Evolutionary conservation across 2,888 invertebrate genomes (phyloP), one percentile per base, ranked within the genome.

Genomic region (Meganola albula): DNA sequence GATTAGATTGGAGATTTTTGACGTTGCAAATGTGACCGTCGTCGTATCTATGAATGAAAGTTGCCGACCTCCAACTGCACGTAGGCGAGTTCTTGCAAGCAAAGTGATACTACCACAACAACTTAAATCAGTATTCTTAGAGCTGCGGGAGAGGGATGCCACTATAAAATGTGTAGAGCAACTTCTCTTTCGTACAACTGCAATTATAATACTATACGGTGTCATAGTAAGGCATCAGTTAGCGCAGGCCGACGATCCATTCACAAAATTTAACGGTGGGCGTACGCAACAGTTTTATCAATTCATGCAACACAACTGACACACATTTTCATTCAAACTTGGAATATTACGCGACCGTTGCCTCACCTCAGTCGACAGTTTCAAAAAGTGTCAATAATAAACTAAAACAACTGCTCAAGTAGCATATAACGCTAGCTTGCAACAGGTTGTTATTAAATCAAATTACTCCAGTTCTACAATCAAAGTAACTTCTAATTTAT

Each of bases 71-170:
- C 80, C 75, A 64, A 46, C 27, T 37, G 36, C 42, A 69, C 75
- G 84, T 20, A 74, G 85, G 85, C 73, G 82, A 67, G 58, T 66
- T 79, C 77, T 74, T 76, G 82, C 77, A 80, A 79, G 47, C 46
- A 46, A 42, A 53, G 37, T 44, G n/a, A n/a, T n/a, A n/a, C n/a
- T n/a, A n/a, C n/a, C n/a, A n/a, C n/a, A n/a, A n/a, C n/a, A n/a
- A n/a, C n/a, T n/a, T n/a, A n/a, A n/a, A n/a, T n/a, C n/a, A n/a
- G n/a, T n/a, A n/a, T n/a, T n/a, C n/a, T n/a, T n/a, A n/a, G n/a
- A n/a, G n/a, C n/a, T n/a, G n/a, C n/a, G n/a, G n/a, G n/a, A n/a
- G n/a, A n/a, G n/a, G n/a, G n/a, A n/a, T n/a, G n/a, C n/a, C n/a
- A n/a, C n/a, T n/a, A n/a, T n/a, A n/a, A n/a, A n/a, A n/a, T n/a